Evolutionary conservation across 2,888 invertebrate species (phyloP), one percentile per base, ranked within the genome.

Genomic region (Hyalella azteca): DNA sequence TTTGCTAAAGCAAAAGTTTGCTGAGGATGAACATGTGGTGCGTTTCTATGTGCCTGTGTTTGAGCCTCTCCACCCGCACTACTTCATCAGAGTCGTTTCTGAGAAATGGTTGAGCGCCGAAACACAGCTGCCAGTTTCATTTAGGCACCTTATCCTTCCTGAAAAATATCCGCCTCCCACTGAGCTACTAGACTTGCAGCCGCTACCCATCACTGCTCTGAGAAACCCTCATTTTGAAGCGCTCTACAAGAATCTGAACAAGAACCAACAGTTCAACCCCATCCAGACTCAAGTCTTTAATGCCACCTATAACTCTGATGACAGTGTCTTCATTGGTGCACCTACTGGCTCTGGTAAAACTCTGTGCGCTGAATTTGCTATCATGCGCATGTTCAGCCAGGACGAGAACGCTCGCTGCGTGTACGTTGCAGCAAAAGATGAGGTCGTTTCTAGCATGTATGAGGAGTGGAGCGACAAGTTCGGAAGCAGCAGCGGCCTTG

Each of bases 281-380:
- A 98, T 99, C 81, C 99, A 99, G 88, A 99, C 99, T 0, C 97
- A 97, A 90, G 98, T 98, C 7, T 99, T 99, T 89, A 98, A 98
- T 88, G 95, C 98, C 0, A 94, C 98, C 0, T 99, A 98, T 90
- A 98, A 98, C 88, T 95, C 95, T 1, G 98, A 99, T 87, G 99
- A 99, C 87, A 99, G 98, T 88, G 95, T 98, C 11, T 97, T 98
- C 88, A 93, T 99, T 82, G 96, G 96, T 0, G 96, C 96, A 0
- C 96, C 96, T 0, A 94, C 95, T 0, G 96, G 96, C 0, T 95
- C 95, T 0, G 89, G 81, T 82, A 97, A 97, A 89, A 96, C 97
- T 0, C 94, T 97, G 15, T 93, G 98, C 79, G 98, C 96, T 0
- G 99, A 99, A 88, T 95, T 99, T 88, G 97, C 98, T 0, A 92